Percentiles rank a stretch among this genome's conserved stretches.
Conservation (phyloP, 2,888 invertebrate species). For the Eurytoma californica region DNA sequence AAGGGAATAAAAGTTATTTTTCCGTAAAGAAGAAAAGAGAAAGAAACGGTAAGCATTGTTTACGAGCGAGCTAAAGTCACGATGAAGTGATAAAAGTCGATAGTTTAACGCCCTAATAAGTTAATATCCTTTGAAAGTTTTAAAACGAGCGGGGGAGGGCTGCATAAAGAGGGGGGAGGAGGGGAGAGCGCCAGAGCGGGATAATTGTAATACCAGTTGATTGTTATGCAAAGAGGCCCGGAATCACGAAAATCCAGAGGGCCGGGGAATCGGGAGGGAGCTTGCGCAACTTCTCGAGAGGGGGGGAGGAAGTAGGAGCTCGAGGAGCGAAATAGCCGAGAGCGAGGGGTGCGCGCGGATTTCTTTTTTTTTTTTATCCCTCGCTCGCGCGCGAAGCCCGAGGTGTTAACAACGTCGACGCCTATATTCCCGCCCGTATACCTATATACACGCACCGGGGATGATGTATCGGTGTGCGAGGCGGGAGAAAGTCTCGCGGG, state of each 20-base stretch:
- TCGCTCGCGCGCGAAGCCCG: conserved; percentile 69
- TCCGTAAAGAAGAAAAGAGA: too few relatives aligned
- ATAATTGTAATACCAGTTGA: conserved; percentile 15
- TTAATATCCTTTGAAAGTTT: conserved; percentile 2
- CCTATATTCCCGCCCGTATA: neutral
- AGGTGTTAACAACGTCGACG: conserved; percentile 17
- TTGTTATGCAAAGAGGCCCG: conserved; percentile 18
- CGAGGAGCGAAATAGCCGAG: conserved; percentile 1
- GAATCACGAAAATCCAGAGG: neutral
- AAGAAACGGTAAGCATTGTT: too few relatives aligned
- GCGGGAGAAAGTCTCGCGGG: conserved; percentile 37
- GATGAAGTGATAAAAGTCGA: conserved; percentile 5
- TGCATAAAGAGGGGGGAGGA: neutral
- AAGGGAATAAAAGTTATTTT: too few relatives aligned
- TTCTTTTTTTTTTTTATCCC: conserved; percentile 37
- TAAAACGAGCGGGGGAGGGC: neutral
- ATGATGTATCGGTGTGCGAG: conserved; percentile 13
- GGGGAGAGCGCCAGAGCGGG: neutral
- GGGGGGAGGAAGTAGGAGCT: neutral
- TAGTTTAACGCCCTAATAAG: conserved; percentile 1
- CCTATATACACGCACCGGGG: neutral
- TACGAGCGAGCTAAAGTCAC: neutral
- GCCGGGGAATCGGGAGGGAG: too few relatives aligned
- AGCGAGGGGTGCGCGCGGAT: conserved; percentile 19
- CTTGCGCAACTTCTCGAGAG: too few relatives aligned